Percentiles rank a stretch among this genome's conserved stretches.
Conservation (phyloP, 1,140 invertebrate genomes). For the Pseudomyrmex concolor region DNA sequence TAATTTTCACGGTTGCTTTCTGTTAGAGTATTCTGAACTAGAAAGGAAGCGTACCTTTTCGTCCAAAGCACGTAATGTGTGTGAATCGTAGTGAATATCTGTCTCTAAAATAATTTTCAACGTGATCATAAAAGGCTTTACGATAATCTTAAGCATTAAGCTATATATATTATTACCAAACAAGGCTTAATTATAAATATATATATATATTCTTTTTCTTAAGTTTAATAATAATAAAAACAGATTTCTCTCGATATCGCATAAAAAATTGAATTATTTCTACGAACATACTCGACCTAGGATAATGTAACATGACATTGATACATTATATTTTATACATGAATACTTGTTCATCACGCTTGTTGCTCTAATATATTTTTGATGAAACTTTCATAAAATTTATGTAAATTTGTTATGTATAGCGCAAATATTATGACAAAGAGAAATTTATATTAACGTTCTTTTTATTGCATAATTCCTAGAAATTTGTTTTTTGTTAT, state of each 20-base stretch:
- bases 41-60: slow-evolving; percentile 46
- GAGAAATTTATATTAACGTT: slow-evolving; percentile 48
- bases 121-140: slow-evolving; percentile 72
- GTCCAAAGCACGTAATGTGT: slow-evolving; percentile 56
- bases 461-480: slow-evolving; percentile 45
- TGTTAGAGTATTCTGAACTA: slow-evolving; percentile 21
- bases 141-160: slow-evolving; percentile 59
- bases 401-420: slow-evolving; percentile 33
- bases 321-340: slow-evolving; percentile 55
- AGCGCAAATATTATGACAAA: slow-evolving; percentile 48
- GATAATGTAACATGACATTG: slow-evolving; percentile 54
- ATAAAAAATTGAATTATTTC: slow-evolving; percentile 29
- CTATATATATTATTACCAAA: slow-evolving; percentile 67
- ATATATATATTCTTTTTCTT: slow-evolving; percentile 44
- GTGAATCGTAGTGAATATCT: slow-evolving; percentile 59
- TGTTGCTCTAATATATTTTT: slow-evolving; percentile 66
- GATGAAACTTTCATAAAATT: slow-evolving; percentile 33
- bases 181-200: slow-evolving; percentile 46
- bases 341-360: slow-evolving; percentile 54
- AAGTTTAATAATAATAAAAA: slow-evolving; percentile 58
- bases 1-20: slow-evolving; percentile 27
- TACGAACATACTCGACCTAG: slow-evolving; percentile 34
- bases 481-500: background rate
- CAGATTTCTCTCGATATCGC: slow-evolving; percentile 44
- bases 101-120: slow-evolving; percentile 66